Evolutionary conservation across 2,888 invertebrate species (phyloP).

Genomic region (Cerastis leucographa): DNA sequence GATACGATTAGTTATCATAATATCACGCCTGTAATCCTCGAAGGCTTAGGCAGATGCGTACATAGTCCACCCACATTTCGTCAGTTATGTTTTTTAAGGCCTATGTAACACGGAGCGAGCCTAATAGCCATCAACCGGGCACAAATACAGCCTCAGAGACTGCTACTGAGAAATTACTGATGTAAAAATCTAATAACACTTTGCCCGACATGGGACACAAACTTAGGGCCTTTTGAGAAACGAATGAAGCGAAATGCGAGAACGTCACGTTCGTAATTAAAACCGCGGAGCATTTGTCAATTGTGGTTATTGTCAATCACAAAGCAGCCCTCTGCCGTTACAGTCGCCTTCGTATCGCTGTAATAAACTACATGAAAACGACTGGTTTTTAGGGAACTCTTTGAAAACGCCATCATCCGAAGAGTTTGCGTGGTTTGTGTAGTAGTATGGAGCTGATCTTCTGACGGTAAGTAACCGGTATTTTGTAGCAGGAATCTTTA

Average conservation of each 20-base stretch:
- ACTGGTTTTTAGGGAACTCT: not conserved
- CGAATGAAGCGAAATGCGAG: not conserved
- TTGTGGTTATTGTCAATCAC: not conserved
- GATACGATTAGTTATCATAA: not conserved
- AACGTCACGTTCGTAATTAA: not conserved
- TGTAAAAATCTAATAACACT: not conserved
- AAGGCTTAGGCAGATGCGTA: not conserved
- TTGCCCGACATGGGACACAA: not conserved
- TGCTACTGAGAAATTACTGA: not conserved
- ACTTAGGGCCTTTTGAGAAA: not conserved
- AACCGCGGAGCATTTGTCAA: not conserved
- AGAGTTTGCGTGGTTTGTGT: not conserved
- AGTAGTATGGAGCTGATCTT: not conserved
- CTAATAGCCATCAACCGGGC: not conserved
- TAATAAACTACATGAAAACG: not conserved
- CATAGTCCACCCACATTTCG: not conserved
- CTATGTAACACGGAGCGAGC: not conserved
- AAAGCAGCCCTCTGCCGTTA: not conserved
- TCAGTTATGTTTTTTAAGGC: not conserved
- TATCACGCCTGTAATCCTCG: not conserved
- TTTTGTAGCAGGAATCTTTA: slow-evolving; percentile 7
- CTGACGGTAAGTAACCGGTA: not conserved
- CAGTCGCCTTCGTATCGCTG: not conserved
- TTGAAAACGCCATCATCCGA: not conserved
- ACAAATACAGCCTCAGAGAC: not conserved